Evolutionary conservation across 53 echinoderm and acorn worm genomes (phyloP).

Genomic region (Henricia sp.): DNA sequence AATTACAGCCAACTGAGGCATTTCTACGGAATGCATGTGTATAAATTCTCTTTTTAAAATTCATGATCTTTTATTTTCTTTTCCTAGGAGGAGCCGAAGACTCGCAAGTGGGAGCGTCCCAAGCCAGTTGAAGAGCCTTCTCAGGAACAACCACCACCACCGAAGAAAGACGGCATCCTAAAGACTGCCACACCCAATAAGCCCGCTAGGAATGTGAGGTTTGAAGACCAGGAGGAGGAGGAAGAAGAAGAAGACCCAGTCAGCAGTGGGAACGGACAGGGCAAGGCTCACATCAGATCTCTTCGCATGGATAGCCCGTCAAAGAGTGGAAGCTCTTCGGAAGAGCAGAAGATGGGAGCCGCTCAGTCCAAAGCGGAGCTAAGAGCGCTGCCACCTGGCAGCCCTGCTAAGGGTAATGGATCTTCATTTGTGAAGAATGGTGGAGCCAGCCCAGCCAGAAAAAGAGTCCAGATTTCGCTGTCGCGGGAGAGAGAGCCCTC

Average conservation of each 20-base stretch:
- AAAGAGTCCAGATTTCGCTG: slow-evolving; percentile 42
- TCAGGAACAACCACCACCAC: slow-evolving; percentile 21
- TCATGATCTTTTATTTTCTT: not conserved
- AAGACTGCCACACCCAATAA: slow-evolving; percentile 19
- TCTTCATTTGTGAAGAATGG: too few species aligned
- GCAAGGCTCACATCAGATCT: slow-evolving; percentile 55
- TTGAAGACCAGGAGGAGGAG: slow-evolving; percentile 24
- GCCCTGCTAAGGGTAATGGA: slow-evolving; percentile 36
- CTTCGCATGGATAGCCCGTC: slow-evolving; percentile 15
- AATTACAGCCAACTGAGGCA: too few species aligned
- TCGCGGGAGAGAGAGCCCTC: slow-evolving; percentile 52
- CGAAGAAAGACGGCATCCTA: not conserved
- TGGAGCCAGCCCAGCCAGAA: slow-evolving; percentile 21
- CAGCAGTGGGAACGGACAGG: slow-evolving; percentile 35
- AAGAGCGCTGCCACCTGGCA: slow-evolving; percentile 27
- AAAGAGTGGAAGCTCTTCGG: not conserved
- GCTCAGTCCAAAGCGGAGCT: slow-evolving; percentile 17
- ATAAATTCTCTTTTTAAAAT: too few species aligned
- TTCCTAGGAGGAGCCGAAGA: slow-evolving; percentile 59
- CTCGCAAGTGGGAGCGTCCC: slow-evolving; percentile 67
- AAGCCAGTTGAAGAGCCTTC: slow-evolving; percentile 41
- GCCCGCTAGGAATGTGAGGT: slow-evolving; percentile 51
- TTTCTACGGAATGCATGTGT: too few species aligned
- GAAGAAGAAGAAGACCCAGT: not conserved
- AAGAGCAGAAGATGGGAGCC: not conserved